Evolutionary conservation across 1,140 invertebrate genomes (phyloP).

Genomic region (Colletes latitarsis): DNA sequence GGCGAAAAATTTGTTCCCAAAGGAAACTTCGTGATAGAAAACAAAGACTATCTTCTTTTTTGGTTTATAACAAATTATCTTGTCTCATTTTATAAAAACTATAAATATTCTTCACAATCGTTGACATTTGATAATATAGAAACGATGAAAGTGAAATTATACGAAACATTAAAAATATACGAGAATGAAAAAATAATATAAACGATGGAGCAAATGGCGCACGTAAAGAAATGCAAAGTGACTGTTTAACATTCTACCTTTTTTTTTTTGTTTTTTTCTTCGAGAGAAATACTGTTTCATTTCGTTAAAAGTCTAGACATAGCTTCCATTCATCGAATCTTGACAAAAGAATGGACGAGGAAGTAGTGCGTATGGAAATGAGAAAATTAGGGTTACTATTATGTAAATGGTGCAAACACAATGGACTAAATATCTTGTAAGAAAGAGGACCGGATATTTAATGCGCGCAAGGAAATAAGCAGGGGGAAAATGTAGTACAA

Average conservation of each 20-base stretch:
- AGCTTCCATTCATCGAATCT: neutral
- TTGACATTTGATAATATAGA: too few relatives aligned
- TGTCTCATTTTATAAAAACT: too few relatives aligned
- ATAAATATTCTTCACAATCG: too few relatives aligned
- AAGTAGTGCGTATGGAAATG: neutral
- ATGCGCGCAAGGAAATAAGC: neutral
- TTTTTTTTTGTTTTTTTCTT: neutral
- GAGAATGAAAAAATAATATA: too few relatives aligned
- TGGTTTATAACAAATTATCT: too few relatives aligned
- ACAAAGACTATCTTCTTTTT: too few relatives aligned
- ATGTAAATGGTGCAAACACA: slow-evolving; percentile 4
- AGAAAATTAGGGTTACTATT: slow-evolving; percentile 10
- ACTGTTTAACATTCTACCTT: neutral
- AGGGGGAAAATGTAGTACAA: neutral
- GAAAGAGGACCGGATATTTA: neutral
- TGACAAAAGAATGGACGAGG: neutral
- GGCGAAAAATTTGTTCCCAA: too few relatives aligned
- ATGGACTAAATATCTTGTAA: neutral
- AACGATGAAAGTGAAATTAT: too few relatives aligned
- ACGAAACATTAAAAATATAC: too few relatives aligned
- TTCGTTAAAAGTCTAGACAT: neutral
- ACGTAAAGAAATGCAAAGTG: too few relatives aligned
- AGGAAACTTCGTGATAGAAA: too few relatives aligned
- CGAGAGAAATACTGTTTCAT: neutral
- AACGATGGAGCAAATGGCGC: too few relatives aligned